Conservation (phyloP, 1,140 invertebrate genomes). For the Diploscapter pachys region DNA sequence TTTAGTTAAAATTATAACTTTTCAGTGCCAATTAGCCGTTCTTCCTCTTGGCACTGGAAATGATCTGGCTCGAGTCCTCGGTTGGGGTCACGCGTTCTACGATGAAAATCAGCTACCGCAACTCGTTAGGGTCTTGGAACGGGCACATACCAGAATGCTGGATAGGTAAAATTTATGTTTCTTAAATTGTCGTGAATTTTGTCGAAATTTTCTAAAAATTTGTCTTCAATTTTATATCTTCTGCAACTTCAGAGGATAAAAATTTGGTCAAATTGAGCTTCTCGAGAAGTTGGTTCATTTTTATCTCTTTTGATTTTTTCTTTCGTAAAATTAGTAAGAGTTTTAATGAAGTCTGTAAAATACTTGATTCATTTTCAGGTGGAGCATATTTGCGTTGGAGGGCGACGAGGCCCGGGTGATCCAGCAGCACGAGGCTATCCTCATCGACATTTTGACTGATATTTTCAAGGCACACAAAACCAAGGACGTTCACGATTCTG, state of each 20-base stretch:
- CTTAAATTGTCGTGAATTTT: not conserved
- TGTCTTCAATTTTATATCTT: not conserved
- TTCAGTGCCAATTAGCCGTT: conserved; percentile 82
- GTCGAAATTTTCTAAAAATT: not conserved
- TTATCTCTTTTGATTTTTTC: not conserved
- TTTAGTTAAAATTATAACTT: not conserved
- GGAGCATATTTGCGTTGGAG: conserved; percentile 85
- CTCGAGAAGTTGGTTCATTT: no score
- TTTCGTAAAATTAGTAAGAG: not conserved
- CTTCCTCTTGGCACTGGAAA: conserved; percentile 91
- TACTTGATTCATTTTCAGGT: conserved; percentile 62
- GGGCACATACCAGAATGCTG: conserved; percentile 88
- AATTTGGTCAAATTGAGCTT: no score
- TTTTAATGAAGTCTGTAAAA: not conserved
- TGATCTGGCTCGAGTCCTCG: conserved; percentile 84
- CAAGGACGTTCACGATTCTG: conserved; percentile 39
- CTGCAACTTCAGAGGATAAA: no score
- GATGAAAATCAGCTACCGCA: conserved; percentile 87
- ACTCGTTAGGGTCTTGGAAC: conserved; percentile 85
- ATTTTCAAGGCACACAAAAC: conserved; percentile 32
- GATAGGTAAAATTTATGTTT: conserved; percentile 69
- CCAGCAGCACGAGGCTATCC: conserved; percentile 36
- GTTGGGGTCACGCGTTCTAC: conserved; percentile 90
- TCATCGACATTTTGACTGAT: conserved; percentile 37
- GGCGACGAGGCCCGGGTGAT: conserved; percentile 65